Evolutionary conservation across 2,113 vertebrate genomes (phyloP).

Genomic region (Misgurnus anguillicaudatus): DNA sequence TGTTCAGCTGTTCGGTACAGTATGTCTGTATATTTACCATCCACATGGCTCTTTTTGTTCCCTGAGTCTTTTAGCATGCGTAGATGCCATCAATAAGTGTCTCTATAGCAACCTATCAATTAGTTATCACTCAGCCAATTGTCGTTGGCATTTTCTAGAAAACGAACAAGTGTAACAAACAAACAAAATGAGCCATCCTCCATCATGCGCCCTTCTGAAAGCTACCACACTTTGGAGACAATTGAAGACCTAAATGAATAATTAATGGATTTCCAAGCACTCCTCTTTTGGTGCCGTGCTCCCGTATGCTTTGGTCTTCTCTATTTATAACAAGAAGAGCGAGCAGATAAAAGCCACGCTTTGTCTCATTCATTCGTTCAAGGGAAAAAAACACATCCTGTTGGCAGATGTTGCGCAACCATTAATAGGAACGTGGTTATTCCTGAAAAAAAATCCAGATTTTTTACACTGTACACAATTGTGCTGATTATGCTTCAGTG

Average conservation of each 20-base stretch:
- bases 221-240: slow-evolving; percentile 8
- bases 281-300: slow-evolving; percentile 13
- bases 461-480: neutral
- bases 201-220: neutral
- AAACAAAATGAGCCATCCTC: slow-evolving; percentile 17
- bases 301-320: neutral
- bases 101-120: slow-evolving; percentile 54
- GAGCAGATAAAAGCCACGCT: slow-evolving; percentile 28
- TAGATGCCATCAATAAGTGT: slow-evolving; percentile 12
- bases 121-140: slow-evolving; percentile 27
- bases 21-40: neutral
- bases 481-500: neutral
- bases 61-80: neutral
- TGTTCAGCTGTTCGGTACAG: neutral
- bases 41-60: neutral
- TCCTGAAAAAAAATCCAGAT: neutral
- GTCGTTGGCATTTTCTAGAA: slow-evolving; percentile 7
- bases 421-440: neutral
- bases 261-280: slow-evolving; percentile 48
- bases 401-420: neutral
- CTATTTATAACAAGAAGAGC: slow-evolving; percentile 11
- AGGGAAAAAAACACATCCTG: neutral
- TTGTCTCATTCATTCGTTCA: slow-evolving; percentile 3
- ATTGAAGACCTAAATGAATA: slow-evolving; percentile 46
- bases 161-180: slow-evolving; percentile 7